Base-by-base conservation (phyloP, 2,888 invertebrate species). In the Pachliopta kotzebuea region DNA sequence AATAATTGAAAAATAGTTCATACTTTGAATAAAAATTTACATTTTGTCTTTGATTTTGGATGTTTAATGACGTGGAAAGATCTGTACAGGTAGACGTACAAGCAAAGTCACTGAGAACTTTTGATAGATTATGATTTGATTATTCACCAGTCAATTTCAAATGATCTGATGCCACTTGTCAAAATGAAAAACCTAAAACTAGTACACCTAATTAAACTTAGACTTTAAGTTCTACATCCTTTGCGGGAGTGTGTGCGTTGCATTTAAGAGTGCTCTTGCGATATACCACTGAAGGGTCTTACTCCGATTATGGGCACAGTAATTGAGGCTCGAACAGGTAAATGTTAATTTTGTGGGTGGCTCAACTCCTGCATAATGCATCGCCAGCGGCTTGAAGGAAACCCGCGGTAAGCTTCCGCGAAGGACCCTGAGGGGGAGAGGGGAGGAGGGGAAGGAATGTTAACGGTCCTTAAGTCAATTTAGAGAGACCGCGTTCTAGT, bases 301-400 rank as follows among this genome's bases (percentile, higher is more conserved):
- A 75, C 76, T 77, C 76, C 77, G 74, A 77, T 79, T 79, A 81
- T 79, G 76, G 76, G 68, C 70, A 73, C 77, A 76, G 79, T 83
- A 80, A 83, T 82, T 78, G 81, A 76, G 69, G 71, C 69, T 69
- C 72, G 70, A 76, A 74, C 74, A 74, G 77, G 75, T 77, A 77
- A 75, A 83, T 81, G 81, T 80, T 79, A 83, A 82, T 83, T 79
- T 80, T 77, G 81, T 79, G 77, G 76, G 68, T 66, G 68, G 66
- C 56, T 69, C 61, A 68, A 67, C 64, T 73, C 69, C 72, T 78
- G 76, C 76, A 79, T 78, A 77, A 79, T 78, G 79, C 76, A 77
- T 76, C 56, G 74, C 76, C 71, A 56, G 64, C 61, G 70, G 76
- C 20, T 45, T 56, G 54, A 64, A 67, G 65, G 62, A 56, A 63